These are phyloP conservation scores for Drosophila falleni DNA, from an alignment of 2,888 invertebrate genomes.

Conservation along the genomic window DNA sequence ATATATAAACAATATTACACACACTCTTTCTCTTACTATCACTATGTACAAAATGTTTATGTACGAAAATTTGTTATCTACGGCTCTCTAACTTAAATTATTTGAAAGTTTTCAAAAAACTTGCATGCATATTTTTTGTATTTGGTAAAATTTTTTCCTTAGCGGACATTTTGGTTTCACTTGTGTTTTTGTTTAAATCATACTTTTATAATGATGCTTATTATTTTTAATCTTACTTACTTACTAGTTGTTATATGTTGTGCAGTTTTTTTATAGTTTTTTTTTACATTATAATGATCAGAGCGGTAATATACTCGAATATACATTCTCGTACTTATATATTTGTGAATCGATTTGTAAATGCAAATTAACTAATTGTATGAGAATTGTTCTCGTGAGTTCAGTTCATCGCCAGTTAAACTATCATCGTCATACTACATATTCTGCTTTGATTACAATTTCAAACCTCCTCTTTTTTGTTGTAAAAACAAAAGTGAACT, in stretches of 20 bases:
- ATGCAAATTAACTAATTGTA: conserved; percentile 62
- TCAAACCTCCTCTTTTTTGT: background rate
- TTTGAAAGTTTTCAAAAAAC: conserved; percentile 68
- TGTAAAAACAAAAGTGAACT: background rate
- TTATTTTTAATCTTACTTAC: background rate
- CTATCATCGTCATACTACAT: background rate
- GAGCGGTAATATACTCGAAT: conserved; percentile 6
- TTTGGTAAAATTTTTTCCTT: conserved; percentile 64
- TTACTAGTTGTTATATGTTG: background rate
- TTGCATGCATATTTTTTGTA: conserved; percentile 37
- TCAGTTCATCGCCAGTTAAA: conserved; percentile 35
- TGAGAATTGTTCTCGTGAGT: conserved; percentile 59
- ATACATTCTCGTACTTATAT: background rate
- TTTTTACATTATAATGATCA: background rate
- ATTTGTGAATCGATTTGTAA: conserved; percentile 46
- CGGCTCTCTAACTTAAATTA: conserved; percentile 25
- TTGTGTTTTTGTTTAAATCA: conserved; percentile 6
- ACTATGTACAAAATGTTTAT: conserved; percentile 53
- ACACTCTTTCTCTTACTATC: conserved; percentile 19
- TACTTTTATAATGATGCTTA: conserved; percentile 3
- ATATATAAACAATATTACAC: conserved; percentile 5
- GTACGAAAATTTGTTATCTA: conserved; percentile 14
- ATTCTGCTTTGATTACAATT: background rate
- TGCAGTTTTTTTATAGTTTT: background rate
- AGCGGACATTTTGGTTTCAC: conserved; percentile 61